Conservation (phyloP, 2,113 vertebrate species). For the Philantomba maxwellii region DNA sequence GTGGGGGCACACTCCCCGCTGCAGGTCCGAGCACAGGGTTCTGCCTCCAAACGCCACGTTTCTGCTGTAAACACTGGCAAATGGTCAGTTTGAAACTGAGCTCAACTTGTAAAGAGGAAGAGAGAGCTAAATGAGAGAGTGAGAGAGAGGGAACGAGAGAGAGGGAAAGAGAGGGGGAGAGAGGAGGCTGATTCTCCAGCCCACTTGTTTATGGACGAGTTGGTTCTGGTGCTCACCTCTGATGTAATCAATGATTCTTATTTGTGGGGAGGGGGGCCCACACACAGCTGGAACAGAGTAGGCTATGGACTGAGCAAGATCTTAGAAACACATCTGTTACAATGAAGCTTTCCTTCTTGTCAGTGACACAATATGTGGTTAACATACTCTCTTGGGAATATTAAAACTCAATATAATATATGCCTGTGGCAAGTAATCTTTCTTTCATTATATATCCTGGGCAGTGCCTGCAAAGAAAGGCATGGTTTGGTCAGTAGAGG, state of each 20-base stretch:
- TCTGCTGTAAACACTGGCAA: neutral
- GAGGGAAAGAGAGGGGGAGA: neutral
- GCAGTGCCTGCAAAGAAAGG: neutral
- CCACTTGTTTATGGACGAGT: neutral
- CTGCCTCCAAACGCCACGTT: neutral
- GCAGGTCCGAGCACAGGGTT: neutral
- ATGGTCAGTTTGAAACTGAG: neutral
- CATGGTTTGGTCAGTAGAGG: neutral
- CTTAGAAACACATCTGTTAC: neutral
- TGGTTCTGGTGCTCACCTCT: neutral
- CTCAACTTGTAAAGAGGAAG: neutral
- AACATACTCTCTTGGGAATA: neutral
- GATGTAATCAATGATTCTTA: neutral
- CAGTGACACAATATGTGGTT: neutral
- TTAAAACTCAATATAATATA: constrained; percentile 5
- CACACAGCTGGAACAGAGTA: neutral
- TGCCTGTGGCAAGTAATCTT: neutral
- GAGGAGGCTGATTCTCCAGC: neutral
- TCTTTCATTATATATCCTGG: neutral
- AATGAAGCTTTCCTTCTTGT: neutral
- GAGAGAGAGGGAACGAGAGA: neutral
- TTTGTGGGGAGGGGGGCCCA: neutral
- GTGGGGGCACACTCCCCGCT: neutral
- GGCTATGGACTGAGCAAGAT: neutral
- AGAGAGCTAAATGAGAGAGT: neutral